Evolutionary conservation across 2,888 invertebrate genomes (phyloP).

Genomic region (Hololepta plana): DNA sequence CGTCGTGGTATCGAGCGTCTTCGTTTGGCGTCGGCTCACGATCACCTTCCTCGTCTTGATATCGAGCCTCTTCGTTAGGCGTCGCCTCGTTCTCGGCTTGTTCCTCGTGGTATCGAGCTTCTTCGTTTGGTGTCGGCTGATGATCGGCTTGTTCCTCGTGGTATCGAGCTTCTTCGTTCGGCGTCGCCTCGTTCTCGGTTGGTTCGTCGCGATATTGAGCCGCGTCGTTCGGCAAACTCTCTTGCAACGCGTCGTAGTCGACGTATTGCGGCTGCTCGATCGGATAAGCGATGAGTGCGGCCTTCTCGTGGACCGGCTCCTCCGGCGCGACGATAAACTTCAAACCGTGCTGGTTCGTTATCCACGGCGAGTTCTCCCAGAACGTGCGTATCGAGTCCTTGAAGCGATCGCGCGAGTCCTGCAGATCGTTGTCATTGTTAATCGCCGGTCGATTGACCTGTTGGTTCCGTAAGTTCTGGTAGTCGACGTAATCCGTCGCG

Average conservation of each 20-base stretch:
- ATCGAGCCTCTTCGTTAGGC: not conserved
- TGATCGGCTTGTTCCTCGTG: slow-evolving; percentile 8
- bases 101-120: slow-evolving; percentile 6
- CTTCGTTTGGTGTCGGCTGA: slow-evolving; percentile 5
- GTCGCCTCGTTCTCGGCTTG: slow-evolving; percentile 7
- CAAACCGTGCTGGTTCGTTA: slow-evolving; percentile 14
- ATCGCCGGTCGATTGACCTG: slow-evolving; percentile 1
- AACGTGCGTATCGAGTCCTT: slow-evolving; percentile 12
- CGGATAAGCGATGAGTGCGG: not conserved
- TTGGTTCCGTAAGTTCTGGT: no score
- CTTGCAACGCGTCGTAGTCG: slow-evolving; percentile 4
- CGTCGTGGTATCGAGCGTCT: not conserved
- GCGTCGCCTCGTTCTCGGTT: slow-evolving; percentile 5
- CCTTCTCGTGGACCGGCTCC: slow-evolving; percentile 4
- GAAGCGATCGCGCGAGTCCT: slow-evolving; percentile 9
- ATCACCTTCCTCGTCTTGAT: slow-evolving; percentile 3
- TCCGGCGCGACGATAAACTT: slow-evolving; percentile 15
- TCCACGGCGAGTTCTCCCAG: slow-evolving; percentile 12
- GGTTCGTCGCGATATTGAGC: slow-evolving; percentile 4
- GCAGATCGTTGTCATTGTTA: slow-evolving; percentile 7
- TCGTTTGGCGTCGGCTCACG: not conserved
- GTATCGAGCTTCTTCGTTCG: slow-evolving; percentile 6
- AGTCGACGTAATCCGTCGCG: no score
- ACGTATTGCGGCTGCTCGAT: slow-evolving; percentile 4
- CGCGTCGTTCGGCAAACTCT: not conserved